Percentiles rank a stretch among this genome's conserved stretches.
These are phyloP conservation scores for Halictus quadricinctus DNA, from an alignment of 2,888 invertebrate genomes.

Conservation along the genomic window DNA sequence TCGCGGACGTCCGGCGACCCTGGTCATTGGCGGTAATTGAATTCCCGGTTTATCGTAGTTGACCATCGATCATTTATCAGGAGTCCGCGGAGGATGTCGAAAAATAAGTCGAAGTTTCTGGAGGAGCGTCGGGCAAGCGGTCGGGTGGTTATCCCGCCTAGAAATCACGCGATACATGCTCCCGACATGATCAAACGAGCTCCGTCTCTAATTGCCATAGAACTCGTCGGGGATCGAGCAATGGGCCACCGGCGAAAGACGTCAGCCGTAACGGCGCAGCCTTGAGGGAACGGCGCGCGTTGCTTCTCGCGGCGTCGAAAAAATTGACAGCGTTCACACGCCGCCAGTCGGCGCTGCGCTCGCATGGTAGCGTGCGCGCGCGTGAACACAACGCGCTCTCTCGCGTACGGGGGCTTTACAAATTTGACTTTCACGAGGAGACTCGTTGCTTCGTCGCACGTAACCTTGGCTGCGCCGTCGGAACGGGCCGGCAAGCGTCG, in stretches of 20 bases:
- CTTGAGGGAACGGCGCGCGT: conserved; percentile 50
- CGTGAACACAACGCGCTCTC: conserved; percentile 17
- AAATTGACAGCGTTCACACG: conserved; percentile 40
- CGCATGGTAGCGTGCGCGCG: conserved; percentile 27
- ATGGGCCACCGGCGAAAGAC: conserved; percentile 47
- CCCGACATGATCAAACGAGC: conserved; percentile 21
- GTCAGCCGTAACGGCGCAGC: conserved; percentile 60
- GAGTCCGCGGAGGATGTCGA: not conserved
- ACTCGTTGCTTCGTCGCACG: conserved; percentile 57
- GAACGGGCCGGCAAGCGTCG: conserved; percentile 43
- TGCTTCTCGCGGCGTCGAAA: conserved; percentile 55
- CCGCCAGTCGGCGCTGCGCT: conserved; percentile 32
- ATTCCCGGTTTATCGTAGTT: conserved; percentile 9
- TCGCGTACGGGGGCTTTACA: conserved; percentile 48
- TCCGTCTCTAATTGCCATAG: conserved; percentile 47
- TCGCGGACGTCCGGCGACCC: not conserved
- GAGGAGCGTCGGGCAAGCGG: not conserved
- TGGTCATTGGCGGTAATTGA: conserved; percentile 22
- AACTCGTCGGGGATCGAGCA: conserved; percentile 38
- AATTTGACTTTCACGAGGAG: conserved; percentile 68
- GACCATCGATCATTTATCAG: conserved; percentile 23
- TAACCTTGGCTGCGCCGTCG: conserved; percentile 65
- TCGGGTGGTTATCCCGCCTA: not conserved
- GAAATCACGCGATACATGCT: conserved; percentile 27
- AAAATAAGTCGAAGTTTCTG: conserved; percentile 21